Conservation (phyloP, 2,797 vertebrate genomes). For the Peromyscus melanophrys region DNA sequence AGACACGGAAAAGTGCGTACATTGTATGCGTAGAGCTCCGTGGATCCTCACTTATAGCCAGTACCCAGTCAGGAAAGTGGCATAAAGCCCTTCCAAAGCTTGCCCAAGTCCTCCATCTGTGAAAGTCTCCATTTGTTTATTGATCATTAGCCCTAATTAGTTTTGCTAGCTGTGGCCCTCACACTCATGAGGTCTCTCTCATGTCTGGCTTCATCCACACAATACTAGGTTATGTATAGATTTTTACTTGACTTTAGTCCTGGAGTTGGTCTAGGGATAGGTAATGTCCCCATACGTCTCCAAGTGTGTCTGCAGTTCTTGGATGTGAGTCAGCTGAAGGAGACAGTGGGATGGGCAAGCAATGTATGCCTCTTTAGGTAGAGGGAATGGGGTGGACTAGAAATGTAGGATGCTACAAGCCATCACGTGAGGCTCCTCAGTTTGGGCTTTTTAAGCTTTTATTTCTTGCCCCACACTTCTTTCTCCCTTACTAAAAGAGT, state of each 20-base stretch:
- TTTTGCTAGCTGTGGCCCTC: neutral
- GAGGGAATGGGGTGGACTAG: no score
- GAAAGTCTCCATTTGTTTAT: neutral
- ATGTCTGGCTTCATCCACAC: neutral
- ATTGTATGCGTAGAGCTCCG: accelerated
- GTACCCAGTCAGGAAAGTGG: neutral
- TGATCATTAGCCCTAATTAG: neutral
- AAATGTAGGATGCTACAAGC: neutral
- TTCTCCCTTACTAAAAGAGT: neutral
- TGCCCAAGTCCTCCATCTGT: neutral
- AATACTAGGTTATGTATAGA: neutral
- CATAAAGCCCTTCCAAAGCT: neutral
- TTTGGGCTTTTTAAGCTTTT: neutral
- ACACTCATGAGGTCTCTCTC: no score
- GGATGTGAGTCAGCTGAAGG: neutral
- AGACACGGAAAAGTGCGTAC: accelerated
- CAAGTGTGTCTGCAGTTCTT: no score
- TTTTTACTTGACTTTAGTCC: neutral
- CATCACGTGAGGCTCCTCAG: neutral
- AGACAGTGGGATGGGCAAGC: accelerated
- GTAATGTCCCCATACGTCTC: neutral
- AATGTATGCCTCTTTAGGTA: neutral
- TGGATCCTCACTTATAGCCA: neutral
- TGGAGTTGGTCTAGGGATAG: neutral
- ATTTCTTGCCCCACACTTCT: neutral